Evolutionary conservation across 2,113 vertebrate species (phyloP).

Genomic region (Erinaceus europaeus): DNA sequence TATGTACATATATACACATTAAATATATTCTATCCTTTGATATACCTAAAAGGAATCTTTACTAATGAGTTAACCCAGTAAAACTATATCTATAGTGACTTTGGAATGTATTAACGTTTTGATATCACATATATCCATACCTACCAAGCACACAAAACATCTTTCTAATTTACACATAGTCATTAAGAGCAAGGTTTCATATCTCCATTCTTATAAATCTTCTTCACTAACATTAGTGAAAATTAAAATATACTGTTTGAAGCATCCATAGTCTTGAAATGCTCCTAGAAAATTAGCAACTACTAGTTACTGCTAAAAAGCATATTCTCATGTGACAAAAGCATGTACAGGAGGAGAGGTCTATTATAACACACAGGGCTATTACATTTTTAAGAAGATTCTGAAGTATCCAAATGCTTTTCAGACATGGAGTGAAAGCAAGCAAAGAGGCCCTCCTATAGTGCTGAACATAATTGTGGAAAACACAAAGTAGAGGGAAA

Average conservation of each 20-base stretch:
- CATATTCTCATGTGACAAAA: not conserved
- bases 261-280: not conserved
- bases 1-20: not conserved
- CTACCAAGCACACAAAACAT: not conserved
- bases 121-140: not conserved
- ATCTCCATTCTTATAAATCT: not conserved
- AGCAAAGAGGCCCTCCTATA: not conserved
- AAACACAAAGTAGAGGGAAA: constrained; percentile 25
- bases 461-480: constrained; percentile 21
- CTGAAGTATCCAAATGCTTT: constrained; percentile 8
- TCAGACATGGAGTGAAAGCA: constrained; percentile 25
- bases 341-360: not conserved
- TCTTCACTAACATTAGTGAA: not conserved
- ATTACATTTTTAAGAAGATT: constrained; percentile 25
- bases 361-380: not conserved
- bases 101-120: not conserved
- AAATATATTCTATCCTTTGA: not conserved
- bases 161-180: too few species aligned
- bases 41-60: not conserved
- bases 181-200: not conserved
- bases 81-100: not conserved
- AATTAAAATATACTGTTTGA: not conserved
- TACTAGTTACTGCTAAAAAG: not conserved
- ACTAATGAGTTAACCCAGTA: not conserved
- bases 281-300: not conserved